phyloP scores from a whole-genome alignment of 2,113 vertebrate genomes.

The Pelecanus crispus region DNA sequence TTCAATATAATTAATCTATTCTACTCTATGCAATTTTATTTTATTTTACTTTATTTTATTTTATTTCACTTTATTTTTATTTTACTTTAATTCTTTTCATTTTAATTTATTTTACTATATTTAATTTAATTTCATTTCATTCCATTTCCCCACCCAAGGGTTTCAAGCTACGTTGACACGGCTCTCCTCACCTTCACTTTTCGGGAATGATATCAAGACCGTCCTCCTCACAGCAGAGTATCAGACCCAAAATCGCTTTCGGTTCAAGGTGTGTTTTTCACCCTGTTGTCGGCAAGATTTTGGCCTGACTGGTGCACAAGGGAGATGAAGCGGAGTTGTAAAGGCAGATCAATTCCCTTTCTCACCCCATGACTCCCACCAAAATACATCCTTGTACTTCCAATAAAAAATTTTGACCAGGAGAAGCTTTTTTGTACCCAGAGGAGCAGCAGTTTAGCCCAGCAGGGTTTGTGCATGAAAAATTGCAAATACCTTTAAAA shows the following conservation, averaged over 20 bases:
- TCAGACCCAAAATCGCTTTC: constrained; percentile 80
- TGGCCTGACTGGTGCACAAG: too few species aligned
- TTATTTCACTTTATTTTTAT: background rate
- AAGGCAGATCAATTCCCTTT: too few species aligned
- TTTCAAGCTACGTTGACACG: constrained; percentile 71
- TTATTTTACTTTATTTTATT: background rate
- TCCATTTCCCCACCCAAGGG: constrained; percentile 12
- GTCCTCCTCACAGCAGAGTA: constrained; percentile 73
- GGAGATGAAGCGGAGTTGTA: too few species aligned
- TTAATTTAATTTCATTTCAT: background rate
- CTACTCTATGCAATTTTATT: fast-evolving
- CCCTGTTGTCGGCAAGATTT: too few species aligned
- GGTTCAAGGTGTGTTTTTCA: constrained; percentile 79
- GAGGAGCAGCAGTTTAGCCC: background rate
- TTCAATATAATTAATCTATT: background rate
- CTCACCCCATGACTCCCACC: background rate
- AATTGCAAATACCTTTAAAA: background rate
- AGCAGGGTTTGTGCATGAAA: background rate
- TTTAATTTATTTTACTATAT: too few species aligned
- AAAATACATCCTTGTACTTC: background rate
- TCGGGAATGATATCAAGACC: constrained; percentile 73
- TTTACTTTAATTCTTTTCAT: too few species aligned
- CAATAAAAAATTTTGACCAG: background rate
- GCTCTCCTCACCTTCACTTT: constrained; percentile 77
- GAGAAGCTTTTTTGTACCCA: background rate